Base-by-base conservation (phyloP, 2,113 vertebrate genomes). In the Callipepla squamata region DNA sequence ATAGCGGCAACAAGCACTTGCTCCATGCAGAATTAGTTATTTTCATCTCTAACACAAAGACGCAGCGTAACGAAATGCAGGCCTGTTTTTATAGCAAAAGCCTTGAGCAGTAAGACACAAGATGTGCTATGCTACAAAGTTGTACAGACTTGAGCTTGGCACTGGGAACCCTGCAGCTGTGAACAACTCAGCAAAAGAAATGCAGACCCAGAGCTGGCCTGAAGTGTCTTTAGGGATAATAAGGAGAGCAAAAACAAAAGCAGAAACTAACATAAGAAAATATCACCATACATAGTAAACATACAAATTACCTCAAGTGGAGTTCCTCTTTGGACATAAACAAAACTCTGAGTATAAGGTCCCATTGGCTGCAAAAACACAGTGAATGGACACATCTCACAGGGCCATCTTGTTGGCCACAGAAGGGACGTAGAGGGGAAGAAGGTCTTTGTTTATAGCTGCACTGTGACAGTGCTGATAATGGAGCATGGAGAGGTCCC, bases 1-100 rank as follows among this genome's bases (percentile, higher is more conserved):
- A 6, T 11, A 62, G 53, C 7, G 51, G 32, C 42, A 53, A 57
- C 0, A 0, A 61, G 5, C 32, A 47, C 19, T 50, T 25, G 19
- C 51, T 81, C 50, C 47, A 6, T 44, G 30, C 2, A 62, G 13
- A 66, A 62, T 40, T 34, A 21, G 30, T 18, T 73, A 73, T 68
- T 73, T 89, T 59, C 17, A 72, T 4, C 26, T 62, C 36, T 69
- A 50, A 40, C 25, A 34, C 19, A 61, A 25, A 8, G 28, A 18
- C 5, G 6, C 47, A 57, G 19, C 2, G 3, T 22, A 81, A 40
- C 66, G 45, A 74, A 89, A 32, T 19, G 3, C 59, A 66, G 38
- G 17, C 16, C 19, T 67, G 6, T 15, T 78, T 19, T 9, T 47
- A 58, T 1, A 78, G 42, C 30, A 70, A 20, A 38, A 36, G 34